Evolutionary conservation across 2,888 invertebrate species (phyloP), one percentile per base, ranked within the genome.

Genomic region (Platycnemis pennipes): DNA sequence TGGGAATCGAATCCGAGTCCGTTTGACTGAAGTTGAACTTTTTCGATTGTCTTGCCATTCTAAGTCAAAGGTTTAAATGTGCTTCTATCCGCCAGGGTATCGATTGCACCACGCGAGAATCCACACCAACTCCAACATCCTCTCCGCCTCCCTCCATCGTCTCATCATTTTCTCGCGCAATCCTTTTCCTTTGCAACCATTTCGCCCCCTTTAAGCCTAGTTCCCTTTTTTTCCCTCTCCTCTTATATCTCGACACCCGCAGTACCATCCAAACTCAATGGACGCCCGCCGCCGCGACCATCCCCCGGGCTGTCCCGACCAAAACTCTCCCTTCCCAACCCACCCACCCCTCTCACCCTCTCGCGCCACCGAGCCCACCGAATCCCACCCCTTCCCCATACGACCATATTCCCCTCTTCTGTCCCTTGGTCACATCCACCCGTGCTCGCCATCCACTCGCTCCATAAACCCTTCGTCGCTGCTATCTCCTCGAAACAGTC

Each of bases 401-500:
- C 63, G 19, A 53, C 63, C 22, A 26, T 19, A 8, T 1, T 16
- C 2, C 8, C 63, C 26, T n/a, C n/a, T n/a, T n/a, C n/a, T n/a
- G n/a, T n/a, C n/a, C n/a, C n/a, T n/a, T n/a, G n/a, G n/a, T n/a
- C n/a, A n/a, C 49, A 49, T 49, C 49, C 4, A 49, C 19, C 49
- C 49, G 19, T 49, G 49, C 49, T 16, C 11, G 13, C 49, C 13
- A 16, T 11, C 49, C 49, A 49, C 77, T n/a, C 22, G 87, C 87
- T 53, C 89, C 53, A 42, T 89, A 89, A 89, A 89, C 53, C 89
- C 53, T 42, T 31, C 91, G 44, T n/a, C 46, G 63, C 16, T 44
- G 44, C 63, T 91, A 91, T 91, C 91, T 63, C 91, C 16, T n/a
- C 63, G 69, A 56, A 91, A 91, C 91, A 91, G 91, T 91, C 89